Percentiles rank a stretch among this genome's conserved stretches.
phyloP scores from a whole-genome alignment of 2,888 invertebrate genomes.

The Lamproptera curius region DNA sequence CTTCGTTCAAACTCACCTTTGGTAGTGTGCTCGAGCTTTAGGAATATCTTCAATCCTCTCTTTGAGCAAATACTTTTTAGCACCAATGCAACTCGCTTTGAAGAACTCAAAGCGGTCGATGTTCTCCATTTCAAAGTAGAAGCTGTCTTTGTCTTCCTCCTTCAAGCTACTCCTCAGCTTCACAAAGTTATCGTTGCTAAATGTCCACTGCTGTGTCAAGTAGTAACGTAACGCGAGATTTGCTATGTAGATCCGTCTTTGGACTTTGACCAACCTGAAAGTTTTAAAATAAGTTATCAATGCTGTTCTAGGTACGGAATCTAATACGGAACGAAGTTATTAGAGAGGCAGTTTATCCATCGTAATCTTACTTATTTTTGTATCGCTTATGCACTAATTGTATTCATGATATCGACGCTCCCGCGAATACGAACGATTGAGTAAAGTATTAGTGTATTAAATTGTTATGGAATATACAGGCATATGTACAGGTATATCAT shows the following conservation, averaged over 20 bases:
- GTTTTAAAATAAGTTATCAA: too few species aligned
- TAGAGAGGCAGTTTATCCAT: too few species aligned
- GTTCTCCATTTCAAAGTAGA: constrained; percentile 77
- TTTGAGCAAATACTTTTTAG: constrained; percentile 81
- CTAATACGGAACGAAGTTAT: too few species aligned
- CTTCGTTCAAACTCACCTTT: constrained; percentile 72
- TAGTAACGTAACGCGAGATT: constrained; percentile 86
- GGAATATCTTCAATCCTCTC: constrained; percentile 80
- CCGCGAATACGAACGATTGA: too few species aligned
- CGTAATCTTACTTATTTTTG: too few species aligned
- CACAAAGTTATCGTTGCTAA: constrained; percentile 80
- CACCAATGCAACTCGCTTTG: constrained; percentile 76
- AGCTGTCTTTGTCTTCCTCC: constrained; percentile 69
- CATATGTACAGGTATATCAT: too few species aligned
- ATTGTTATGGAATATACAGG: too few species aligned
- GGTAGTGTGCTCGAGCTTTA: constrained; percentile 66
- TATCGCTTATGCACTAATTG: too few species aligned
- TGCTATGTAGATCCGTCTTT: constrained; percentile 88
- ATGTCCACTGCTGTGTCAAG: constrained; percentile 86
- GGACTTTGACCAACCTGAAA: constrained; percentile 86
- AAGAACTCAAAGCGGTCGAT: constrained; percentile 75
- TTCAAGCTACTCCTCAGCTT: constrained; percentile 70
- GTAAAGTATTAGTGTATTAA: too few species aligned
- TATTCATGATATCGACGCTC: too few species aligned
- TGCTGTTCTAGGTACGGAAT: too few species aligned